Conservation (phyloP, 1,140 invertebrate genomes). For the Psix sp. region DNA sequence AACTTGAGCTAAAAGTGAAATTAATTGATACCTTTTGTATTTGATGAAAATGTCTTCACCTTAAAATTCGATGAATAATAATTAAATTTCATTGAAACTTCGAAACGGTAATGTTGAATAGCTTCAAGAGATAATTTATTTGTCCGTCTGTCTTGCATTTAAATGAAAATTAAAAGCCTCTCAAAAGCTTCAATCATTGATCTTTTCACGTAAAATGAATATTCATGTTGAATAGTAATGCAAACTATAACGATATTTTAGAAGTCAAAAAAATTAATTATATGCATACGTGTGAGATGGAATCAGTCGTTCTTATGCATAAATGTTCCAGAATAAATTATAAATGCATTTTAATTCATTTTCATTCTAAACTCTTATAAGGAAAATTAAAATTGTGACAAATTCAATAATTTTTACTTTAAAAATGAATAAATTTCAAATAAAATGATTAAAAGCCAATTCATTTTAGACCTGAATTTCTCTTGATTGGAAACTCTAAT, state of each 20-base stretch:
- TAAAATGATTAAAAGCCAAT: neutral
- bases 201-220: conserved; percentile 58
- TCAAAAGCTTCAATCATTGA: conserved; percentile 60
- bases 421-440: conserved; percentile 58
- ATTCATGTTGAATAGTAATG: conserved; percentile 33
- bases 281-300: too few relatives aligned
- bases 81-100: conserved; percentile 70
- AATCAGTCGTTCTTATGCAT: too few relatives aligned
- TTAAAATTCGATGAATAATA: conserved; percentile 62
- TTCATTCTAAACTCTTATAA: too few relatives aligned
- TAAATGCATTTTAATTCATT: too few relatives aligned
- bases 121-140: conserved; percentile 45
- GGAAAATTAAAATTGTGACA: conserved; percentile 69
- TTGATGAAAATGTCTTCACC: conserved; percentile 50
- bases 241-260: neutral
- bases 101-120: conserved; percentile 57
- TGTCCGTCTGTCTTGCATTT: conserved; percentile 70
- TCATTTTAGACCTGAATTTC: neutral
- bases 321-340: too few relatives aligned
- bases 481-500: conserved; percentile 34
- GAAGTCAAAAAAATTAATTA: neutral
- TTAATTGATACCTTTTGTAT: conserved; percentile 1
- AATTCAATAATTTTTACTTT: conserved; percentile 61
- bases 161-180: conserved; percentile 72
- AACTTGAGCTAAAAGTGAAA: too few relatives aligned